A percentile compares a stretch with the other conserved stretches of the same genome.
phyloP scores from a whole-genome alignment of 2,888 invertebrate species.

The Macrophya annulata region DNA sequence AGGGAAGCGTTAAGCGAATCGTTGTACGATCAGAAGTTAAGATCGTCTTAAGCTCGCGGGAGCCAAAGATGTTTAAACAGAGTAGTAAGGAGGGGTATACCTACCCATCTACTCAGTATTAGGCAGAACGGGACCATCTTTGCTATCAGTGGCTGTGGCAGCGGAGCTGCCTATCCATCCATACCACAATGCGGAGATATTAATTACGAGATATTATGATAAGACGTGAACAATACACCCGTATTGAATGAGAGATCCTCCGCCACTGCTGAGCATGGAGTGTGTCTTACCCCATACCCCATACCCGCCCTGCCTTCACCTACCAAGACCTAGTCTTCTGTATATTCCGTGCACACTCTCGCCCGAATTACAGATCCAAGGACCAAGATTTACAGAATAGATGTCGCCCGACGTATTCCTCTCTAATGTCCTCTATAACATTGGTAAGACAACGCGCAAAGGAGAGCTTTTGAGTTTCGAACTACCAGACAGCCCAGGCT shows the following conservation, averaged over 20 bases:
- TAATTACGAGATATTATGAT: conserved; percentile 80
- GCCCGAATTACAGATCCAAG: conserved; percentile 57
- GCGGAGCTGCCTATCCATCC: conserved; percentile 78
- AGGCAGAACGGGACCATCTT: conserved; percentile 66
- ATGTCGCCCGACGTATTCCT: conserved; percentile 57
- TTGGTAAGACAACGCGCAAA: conserved; percentile 51
- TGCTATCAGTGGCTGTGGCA: conserved; percentile 78
- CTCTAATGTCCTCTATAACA: conserved; percentile 57
- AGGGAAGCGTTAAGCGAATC: conserved; percentile 34
- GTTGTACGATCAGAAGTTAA: conserved; percentile 48
- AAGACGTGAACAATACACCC: conserved; percentile 79
- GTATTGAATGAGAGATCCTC: conserved; percentile 76
- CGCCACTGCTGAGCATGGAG: conserved; percentile 57
- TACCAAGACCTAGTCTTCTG: conserved; percentile 39
- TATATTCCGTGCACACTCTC: conserved; percentile 45
- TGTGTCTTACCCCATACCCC: conserved; percentile 56
- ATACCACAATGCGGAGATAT: conserved; percentile 79
- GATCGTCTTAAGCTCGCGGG: conserved; percentile 41
- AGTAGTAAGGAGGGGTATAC: conserved; percentile 21
- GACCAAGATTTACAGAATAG: conserved; percentile 58
- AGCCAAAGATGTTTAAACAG: conserved; percentile 52
- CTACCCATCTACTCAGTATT: conserved; percentile 44
- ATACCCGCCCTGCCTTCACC: conserved; percentile 30
- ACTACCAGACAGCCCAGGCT: conserved; percentile 29
- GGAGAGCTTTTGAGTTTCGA: conserved; percentile 49